Conservation (phyloP, 2,113 vertebrate species). For the Rousettus leschenaultii region DNA sequence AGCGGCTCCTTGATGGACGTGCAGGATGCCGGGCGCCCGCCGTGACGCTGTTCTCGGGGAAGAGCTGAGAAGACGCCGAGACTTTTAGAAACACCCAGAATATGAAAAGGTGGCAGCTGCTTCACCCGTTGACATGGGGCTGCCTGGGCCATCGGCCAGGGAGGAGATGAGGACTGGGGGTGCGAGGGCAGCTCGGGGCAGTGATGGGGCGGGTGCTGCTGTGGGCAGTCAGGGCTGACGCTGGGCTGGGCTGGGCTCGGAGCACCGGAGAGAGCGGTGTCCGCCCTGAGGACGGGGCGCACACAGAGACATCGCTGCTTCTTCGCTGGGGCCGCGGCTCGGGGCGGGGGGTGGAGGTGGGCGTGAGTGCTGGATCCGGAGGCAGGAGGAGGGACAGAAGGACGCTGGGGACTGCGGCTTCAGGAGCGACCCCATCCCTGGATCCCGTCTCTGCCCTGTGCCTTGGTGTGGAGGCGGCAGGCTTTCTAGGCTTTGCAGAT, state of each 20-base stretch:
- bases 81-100: background rate
- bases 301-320: background rate
- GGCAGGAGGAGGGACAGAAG: rapidly evolving
- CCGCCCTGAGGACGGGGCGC: background rate
- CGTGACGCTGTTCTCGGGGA: background rate
- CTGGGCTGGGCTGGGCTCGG: background rate
- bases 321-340: background rate
- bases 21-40: background rate
- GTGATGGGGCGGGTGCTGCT: background rate
- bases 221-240: background rate
- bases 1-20: background rate
- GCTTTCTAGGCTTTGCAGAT: background rate
- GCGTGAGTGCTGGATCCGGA: background rate
- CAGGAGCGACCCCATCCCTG: background rate
- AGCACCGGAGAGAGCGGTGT: background rate
- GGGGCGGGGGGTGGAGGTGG: background rate
- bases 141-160: background rate
- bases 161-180: background rate
- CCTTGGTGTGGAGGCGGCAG: background rate
- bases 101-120: background rate
- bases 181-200: background rate
- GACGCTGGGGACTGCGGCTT: background rate
- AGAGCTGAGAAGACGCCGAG: background rate
- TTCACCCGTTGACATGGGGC: background rate
- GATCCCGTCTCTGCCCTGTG: background rate